These are phyloP conservation scores for Ganaspis sp. DNA, from an alignment of 1,140 invertebrate genomes.

Conservation along the genomic window DNA sequence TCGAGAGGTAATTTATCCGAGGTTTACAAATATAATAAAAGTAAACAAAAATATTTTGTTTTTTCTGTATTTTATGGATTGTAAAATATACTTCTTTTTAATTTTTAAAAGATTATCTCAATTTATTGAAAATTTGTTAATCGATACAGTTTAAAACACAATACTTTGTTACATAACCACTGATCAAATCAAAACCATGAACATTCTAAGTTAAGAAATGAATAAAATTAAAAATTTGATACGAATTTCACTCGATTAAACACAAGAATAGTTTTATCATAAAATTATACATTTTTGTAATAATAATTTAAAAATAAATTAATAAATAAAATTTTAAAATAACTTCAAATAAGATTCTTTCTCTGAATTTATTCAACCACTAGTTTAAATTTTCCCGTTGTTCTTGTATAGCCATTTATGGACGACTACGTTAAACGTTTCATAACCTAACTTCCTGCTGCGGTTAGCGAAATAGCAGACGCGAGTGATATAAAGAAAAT, in stretches of 20 bases:
- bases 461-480: background rate
- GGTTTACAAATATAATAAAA: too few relatives aligned
- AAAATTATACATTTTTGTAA: background rate
- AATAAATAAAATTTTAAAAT: too few relatives aligned
- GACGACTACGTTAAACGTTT: background rate
- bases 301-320: background rate
- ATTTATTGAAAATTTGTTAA: background rate
- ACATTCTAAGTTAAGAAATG: background rate
- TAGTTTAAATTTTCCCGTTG: background rate
- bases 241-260: too few relatives aligned
- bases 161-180: background rate
- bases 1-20: too few relatives aligned
- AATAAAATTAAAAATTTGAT: background rate
- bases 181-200: constrained; percentile 1
- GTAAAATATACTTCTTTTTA: background rate
- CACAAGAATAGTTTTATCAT: too few relatives aligned
- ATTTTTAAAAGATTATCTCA: background rate
- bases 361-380: too few relatives aligned
- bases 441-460: background rate
- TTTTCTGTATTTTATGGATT: background rate
- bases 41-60: background rate
- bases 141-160: background rate
- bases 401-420: background rate
- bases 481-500: background rate
- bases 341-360: too few relatives aligned